Evolutionary conservation across 2,797 vertebrate species (phyloP), one percentile per base, ranked within the genome.

Genomic region (Anabacerthia variegaticeps): DNA sequence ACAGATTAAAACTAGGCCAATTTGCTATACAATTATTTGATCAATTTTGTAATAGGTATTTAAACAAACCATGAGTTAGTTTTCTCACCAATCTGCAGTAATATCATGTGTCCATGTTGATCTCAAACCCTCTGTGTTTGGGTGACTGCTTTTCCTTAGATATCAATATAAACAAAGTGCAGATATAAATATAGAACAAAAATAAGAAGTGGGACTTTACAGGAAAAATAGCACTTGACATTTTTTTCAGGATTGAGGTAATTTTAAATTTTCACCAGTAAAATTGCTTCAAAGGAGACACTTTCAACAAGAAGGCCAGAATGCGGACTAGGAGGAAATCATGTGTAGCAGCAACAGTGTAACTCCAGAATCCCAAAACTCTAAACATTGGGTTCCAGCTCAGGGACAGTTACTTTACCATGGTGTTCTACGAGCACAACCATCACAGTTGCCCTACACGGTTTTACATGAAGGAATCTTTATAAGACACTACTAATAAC

Each of bases 311-410:
- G 37, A 43, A 32, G 20, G 59, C 34, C 76, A 86, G 26, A 69
- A 76, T 13, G 12, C 4, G 49, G 41, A 34, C 36, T 41, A 61
- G 7, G 7, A 43, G 63, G 34, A 92, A 44, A 74, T 24, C 19
- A 30, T 0, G 0, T 37, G 9, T 41, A 56, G 23, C 24, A 56
- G 23, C 27, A 83, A 51, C 21, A 48, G 26, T 3, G 2, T 24
- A 68, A 75, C 16, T 63, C 26, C 44, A 71, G 65, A 65, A 88
- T 43, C 16, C 27, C 51, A 34, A n/a, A 73, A 83, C 13, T 46
- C 46, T 36, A 12, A 55, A 62, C 8, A 5, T 5, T 20, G n/a
- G 14, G 14, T 4, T 88, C 17, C 36, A 52, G 20, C 26, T 46
- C 37, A 44, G 32, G 32, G 36, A 44, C 49, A 92, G 37, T 55